phyloP scores from a whole-genome alignment of 2,797 vertebrate species.

The Sebastes oblongus region DNA sequence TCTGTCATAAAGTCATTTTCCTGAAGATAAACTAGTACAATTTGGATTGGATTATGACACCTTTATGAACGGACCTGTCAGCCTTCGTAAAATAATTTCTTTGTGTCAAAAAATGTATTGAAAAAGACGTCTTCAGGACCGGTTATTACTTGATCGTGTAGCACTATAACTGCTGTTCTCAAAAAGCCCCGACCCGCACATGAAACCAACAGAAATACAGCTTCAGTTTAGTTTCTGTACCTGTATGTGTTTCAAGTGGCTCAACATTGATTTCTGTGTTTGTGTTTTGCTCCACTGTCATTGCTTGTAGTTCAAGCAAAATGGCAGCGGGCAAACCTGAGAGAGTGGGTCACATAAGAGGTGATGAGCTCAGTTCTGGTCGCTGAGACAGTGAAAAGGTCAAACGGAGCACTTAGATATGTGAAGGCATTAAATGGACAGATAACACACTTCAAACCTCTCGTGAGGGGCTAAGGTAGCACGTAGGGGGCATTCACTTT shows the following conservation, averaged over 20 bases:
- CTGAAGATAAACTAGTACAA: too few relatives aligned
- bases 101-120: not conserved
- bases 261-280: conserved; percentile 1
- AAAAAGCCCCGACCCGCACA: not conserved
- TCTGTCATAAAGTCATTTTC: too few relatives aligned
- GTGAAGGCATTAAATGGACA: conserved; percentile 50
- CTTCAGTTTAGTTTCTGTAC: not conserved
- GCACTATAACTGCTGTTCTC: not conserved
- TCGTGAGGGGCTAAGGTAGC: conserved; percentile 34
- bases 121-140: not conserved
- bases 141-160: not conserved
- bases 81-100: not conserved
- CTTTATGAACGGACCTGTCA: not conserved
- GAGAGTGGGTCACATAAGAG: not conserved
- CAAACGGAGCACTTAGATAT: conserved; percentile 50
- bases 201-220: not conserved
- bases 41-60: not conserved
- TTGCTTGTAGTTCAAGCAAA: conserved; percentile 26
- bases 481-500: conserved; percentile 40
- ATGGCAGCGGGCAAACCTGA: not conserved
- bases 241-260: not conserved
- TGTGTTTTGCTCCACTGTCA: not conserved
- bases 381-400: conserved; percentile 50
- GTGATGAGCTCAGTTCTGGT: conserved; percentile 38
- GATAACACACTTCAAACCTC: conserved; percentile 33